Evolutionary conservation across 2,888 invertebrate genomes (phyloP), one percentile per base, ranked within the genome.

Genomic region (Epirrhoe tristata): DNA sequence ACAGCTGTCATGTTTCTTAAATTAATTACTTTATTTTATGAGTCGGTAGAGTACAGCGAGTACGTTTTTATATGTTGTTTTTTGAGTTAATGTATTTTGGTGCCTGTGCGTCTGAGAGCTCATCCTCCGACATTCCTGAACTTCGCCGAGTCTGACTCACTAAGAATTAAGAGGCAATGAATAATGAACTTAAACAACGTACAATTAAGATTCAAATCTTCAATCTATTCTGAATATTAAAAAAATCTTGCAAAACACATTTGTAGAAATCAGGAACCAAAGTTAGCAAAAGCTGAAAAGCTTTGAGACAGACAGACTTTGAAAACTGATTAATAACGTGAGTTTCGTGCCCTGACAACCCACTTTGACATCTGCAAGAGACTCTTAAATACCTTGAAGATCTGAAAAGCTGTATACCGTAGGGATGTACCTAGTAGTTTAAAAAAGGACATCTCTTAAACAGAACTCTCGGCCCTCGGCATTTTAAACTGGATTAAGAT

Each of bases 101-200:
- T 77, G 80, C 80, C 80, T 67, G 64, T 14, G 56, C 58, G 81
- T 78, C 80, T 79, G 77, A 62, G 67, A 5, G 48, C 67, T 64
- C 69, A 68, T 70, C 68, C 70, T 55, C 46, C 48, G 60, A 55
- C 64, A 64, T 65, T 61, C 64, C 64, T 55, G 58, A 14, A 50
- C 66, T 6, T 58, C 63, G 66, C 70, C 66, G 66, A 12, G 34
- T 8, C 56, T 61, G 66, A 43, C 43, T 54, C 66, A 62, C 46
- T 56, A 4, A 8, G 48, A 43, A 46, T 24, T 14, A 5, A 10
- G 8, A 17, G 31, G 32, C 36, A 54, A 17, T 17, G 50, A 50
- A 50, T 55, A 59, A 51, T 60, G 34, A 46, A 32, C 52, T 59
- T 52, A 56, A 56, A 0, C 0, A 14, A 10, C 5, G 3, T 39